phyloP scores from a whole-genome alignment of 2,797 vertebrate genomes.

The Anableps anableps region DNA sequence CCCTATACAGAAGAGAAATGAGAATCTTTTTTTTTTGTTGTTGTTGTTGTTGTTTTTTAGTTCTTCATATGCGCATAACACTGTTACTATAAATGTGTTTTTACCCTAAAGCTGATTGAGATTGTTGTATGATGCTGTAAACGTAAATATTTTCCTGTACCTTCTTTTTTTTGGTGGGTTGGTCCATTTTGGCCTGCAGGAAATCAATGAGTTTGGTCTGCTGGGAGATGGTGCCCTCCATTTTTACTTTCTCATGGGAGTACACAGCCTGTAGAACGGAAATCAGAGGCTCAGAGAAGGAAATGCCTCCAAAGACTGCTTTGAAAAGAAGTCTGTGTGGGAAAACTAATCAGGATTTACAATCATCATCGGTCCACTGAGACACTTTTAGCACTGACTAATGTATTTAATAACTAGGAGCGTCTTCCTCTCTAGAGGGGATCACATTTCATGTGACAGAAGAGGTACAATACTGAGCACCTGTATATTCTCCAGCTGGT shows the following conservation, averaged over 20 bases:
- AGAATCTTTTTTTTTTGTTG: not conserved
- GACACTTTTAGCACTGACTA: slow-evolving; percentile 7
- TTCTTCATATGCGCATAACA: not conserved
- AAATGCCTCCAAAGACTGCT: slow-evolving; percentile 33
- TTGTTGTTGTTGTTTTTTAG: too few species aligned
- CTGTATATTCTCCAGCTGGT: slow-evolving; percentile 88
- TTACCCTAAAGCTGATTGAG: slow-evolving; percentile 16
- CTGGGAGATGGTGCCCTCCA: slow-evolving; percentile 99
- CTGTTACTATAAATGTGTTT: not conserved
- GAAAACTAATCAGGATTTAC: slow-evolving; percentile 27
- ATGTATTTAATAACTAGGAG: slow-evolving; percentile 33
- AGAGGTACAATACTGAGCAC: slow-evolving; percentile 45
- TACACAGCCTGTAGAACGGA: slow-evolving; percentile 89
- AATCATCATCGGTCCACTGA: not conserved
- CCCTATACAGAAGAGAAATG: slow-evolving; percentile 83
- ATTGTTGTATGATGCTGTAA: slow-evolving; percentile 4
- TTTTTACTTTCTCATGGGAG: slow-evolving; percentile 98
- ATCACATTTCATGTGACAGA: slow-evolving; percentile 14
- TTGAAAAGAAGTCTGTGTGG: slow-evolving; percentile 32
- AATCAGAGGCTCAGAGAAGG: slow-evolving; percentile 41
- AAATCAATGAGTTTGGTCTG: slow-evolving; percentile 99
- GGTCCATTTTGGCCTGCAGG: slow-evolving; percentile 99
- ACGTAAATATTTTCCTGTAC: slow-evolving; percentile 67
- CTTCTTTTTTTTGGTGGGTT: slow-evolving; percentile 99
- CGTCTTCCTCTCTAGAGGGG: slow-evolving; percentile 8